phyloP scores from a whole-genome alignment of 2,888 invertebrate species.

The Aphodius sticticus region DNA sequence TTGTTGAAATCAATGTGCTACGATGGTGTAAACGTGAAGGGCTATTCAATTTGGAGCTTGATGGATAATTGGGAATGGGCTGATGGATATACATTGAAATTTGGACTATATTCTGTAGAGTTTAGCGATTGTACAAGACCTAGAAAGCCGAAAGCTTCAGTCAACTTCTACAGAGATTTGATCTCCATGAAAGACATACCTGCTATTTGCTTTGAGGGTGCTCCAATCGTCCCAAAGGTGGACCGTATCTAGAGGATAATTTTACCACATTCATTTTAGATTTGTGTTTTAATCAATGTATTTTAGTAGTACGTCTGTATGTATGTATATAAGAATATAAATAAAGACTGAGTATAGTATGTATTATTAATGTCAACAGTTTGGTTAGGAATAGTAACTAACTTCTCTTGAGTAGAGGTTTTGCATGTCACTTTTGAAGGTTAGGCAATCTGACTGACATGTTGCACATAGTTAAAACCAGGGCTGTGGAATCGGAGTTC shows the following conservation, averaged over 20 bases:
- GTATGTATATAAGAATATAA: neutral
- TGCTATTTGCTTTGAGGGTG: constrained; percentile 25
- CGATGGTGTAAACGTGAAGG: constrained; percentile 68
- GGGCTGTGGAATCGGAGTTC: too few species aligned
- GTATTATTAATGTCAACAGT: too few species aligned
- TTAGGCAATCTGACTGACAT: too few species aligned
- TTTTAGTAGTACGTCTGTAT: neutral
- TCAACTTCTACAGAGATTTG: constrained; percentile 64
- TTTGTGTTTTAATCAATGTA: neutral
- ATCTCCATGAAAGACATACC: constrained; percentile 55
- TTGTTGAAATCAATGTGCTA: constrained; percentile 62
- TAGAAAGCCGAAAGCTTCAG: constrained; percentile 71
- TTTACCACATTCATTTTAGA: neutral
- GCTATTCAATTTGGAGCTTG: constrained; percentile 80
- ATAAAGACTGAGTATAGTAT: neutral
- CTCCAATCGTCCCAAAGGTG: constrained; percentile 18
- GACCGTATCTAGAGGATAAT: constrained; percentile 13
- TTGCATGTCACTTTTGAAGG: too few species aligned
- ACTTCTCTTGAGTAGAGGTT: too few species aligned
- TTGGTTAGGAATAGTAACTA: too few species aligned
- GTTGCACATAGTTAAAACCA: too few species aligned
- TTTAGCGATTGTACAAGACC: constrained; percentile 66
- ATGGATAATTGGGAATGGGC: constrained; percentile 87
- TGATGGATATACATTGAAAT: constrained; percentile 74
- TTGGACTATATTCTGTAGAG: constrained; percentile 75